phyloP scores from a whole-genome alignment of 2,888 invertebrate genomes.

The Pasiphila rectangulata region DNA sequence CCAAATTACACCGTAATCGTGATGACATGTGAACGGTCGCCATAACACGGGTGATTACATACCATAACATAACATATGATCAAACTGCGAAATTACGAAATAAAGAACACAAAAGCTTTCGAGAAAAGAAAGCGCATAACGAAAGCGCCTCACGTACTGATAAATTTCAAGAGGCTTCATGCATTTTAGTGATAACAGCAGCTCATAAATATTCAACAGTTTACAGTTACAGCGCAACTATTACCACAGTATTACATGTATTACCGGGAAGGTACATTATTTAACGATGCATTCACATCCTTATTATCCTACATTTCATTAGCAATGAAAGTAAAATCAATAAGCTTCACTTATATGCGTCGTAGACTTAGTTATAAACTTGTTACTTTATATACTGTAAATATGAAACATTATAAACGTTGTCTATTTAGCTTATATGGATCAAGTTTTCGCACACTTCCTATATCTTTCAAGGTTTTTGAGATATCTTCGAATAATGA shows the following conservation, averaged over 20 bases:
- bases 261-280: background rate
- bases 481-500: conserved; percentile 31
- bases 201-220: background rate
- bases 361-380: no score
- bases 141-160: conserved; percentile 52
- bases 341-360: no score
- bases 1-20: conserved; percentile 57
- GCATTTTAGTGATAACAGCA: conserved; percentile 14
- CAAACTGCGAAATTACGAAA: conserved; percentile 67
- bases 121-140: conserved; percentile 59
- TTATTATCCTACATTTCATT: no score
- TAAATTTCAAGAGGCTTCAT: conserved; percentile 23
- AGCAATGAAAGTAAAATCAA: no score
- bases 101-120: conserved; percentile 69
- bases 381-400: no score
- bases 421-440: conserved; percentile 32
- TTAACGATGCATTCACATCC: background rate
- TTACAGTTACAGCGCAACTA: background rate
- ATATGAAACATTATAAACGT: no score
- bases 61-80: conserved; percentile 49
- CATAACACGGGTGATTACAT: conserved; percentile 67
- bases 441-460: conserved; percentile 42
- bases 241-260: no score
- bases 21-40: conserved; percentile 61
- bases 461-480: conserved; percentile 40